Evolutionary conservation across 2,888 invertebrate species (phyloP).

Genomic region (Ferrisia virgata): DNA sequence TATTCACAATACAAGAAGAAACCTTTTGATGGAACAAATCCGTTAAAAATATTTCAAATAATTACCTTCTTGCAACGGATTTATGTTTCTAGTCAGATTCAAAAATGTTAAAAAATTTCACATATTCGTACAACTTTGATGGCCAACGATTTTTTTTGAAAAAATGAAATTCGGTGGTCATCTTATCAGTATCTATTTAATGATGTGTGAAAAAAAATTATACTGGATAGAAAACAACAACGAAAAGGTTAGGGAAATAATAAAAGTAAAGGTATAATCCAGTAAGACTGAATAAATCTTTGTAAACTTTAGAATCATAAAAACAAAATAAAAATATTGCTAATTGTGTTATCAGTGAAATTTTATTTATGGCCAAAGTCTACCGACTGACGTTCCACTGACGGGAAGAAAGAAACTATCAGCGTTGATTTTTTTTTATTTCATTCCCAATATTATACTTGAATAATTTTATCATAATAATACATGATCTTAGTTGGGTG

Average conservation of each 20-base stretch:
- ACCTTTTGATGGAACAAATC: neutral
- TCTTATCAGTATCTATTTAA: neutral
- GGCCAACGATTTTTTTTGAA: neutral
- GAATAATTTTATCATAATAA: neutral
- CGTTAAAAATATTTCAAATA: neutral
- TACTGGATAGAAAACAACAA: neutral
- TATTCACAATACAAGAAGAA: neutral
- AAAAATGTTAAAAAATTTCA: neutral
- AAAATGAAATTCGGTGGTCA: neutral
- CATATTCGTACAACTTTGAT: neutral
- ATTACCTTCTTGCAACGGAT: slow-evolving; percentile 2
- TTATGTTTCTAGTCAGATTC: neutral
- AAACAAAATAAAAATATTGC: too few relatives aligned
- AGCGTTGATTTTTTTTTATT: too few relatives aligned
- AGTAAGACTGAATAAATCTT: too few relatives aligned
- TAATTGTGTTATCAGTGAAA: too few relatives aligned
- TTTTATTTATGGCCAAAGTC: too few relatives aligned
- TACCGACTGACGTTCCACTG: too few relatives aligned
- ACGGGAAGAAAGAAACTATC: too few relatives aligned
- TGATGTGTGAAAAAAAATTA: neutral
- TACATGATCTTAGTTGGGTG: neutral
- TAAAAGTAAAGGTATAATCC: too few relatives aligned
- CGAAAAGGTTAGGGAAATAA: too few relatives aligned
- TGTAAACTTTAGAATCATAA: too few relatives aligned
- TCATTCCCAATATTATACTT: too few relatives aligned